phyloP scores from a whole-genome alignment of 1,140 invertebrate species.

The Ceratitis capitata region DNA sequence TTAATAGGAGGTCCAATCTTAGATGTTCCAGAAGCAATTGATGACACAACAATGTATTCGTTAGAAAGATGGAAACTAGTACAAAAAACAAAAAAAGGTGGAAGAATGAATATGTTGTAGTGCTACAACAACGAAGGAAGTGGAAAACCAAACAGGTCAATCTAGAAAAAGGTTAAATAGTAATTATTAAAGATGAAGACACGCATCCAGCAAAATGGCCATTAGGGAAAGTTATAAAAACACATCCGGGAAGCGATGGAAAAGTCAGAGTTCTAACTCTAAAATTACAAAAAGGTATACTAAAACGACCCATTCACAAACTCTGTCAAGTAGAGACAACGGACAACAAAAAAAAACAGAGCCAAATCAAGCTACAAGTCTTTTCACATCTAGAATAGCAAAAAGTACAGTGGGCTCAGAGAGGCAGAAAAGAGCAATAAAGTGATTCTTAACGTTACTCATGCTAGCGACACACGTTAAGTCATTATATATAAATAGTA shows the following conservation, averaged over 20 bases:
- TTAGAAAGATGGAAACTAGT: slow-evolving; percentile 49
- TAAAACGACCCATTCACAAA: slow-evolving; percentile 29
- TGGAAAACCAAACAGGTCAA: slow-evolving; percentile 45
- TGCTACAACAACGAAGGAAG: too few relatives aligned
- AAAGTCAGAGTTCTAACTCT: slow-evolving; percentile 47
- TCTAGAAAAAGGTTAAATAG: slow-evolving; percentile 46
- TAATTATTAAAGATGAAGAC: slow-evolving; percentile 48
- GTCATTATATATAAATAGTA: background rate
- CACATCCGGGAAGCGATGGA: slow-evolving; percentile 50
- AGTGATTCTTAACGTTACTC: slow-evolving; percentile 14
- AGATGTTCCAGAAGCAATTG: slow-evolving; percentile 42
- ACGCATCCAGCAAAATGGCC: slow-evolving; percentile 47
- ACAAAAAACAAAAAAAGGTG: slow-evolving; percentile 29
- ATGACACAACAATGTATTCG: slow-evolving; percentile 23
- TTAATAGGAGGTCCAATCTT: slow-evolving; percentile 55
- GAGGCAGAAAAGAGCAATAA: background rate
- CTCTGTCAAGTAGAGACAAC: slow-evolving; percentile 22
- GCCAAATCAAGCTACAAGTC: background rate
- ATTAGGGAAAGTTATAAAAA: slow-evolving; percentile 45
- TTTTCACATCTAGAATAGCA: background rate
- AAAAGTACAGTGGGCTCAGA: background rate
- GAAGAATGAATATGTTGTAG: too few relatives aligned
- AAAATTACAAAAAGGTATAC: slow-evolving; percentile 36
- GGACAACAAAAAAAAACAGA: background rate
- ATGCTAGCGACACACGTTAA: background rate